Percentiles rank a stretch among this genome's conserved stretches.
Conservation (phyloP, 2,888 invertebrate species). For the Eutolmus rufibarbis region DNA sequence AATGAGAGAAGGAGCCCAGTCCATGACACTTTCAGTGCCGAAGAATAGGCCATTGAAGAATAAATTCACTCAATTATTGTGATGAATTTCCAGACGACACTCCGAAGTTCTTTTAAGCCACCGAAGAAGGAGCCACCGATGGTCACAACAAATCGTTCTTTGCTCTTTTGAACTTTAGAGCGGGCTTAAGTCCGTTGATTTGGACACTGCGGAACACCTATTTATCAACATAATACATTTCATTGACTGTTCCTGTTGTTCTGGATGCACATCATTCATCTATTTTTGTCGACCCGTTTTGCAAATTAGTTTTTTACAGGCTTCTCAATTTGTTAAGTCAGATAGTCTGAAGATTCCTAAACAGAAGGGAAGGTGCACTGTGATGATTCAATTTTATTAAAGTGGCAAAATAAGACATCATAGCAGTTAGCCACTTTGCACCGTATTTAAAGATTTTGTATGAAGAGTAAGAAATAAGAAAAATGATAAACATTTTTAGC, state of each 20-base stretch:
- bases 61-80: background rate
- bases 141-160: background rate
- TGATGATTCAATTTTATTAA: background rate
- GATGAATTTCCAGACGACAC: background rate
- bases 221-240: background rate
- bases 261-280: background rate
- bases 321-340: background rate
- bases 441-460: too few species aligned
- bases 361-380: background rate
- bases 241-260: background rate
- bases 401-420: background rate
- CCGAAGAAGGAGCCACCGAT: background rate
- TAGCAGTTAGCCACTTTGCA: background rate
- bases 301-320: background rate
- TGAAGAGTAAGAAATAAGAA: too few species aligned
- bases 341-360: background rate
- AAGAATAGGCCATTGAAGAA: background rate
- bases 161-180: background rate
- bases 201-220: background rate
- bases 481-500: too few species aligned
- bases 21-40: background rate
- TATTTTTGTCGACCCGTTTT: background rate
- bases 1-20: background rate
- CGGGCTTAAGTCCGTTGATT: background rate
- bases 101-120: background rate